phyloP scores from a whole-genome alignment of 2,113 vertebrate genomes.

The Addax nasomaculatus region DNA sequence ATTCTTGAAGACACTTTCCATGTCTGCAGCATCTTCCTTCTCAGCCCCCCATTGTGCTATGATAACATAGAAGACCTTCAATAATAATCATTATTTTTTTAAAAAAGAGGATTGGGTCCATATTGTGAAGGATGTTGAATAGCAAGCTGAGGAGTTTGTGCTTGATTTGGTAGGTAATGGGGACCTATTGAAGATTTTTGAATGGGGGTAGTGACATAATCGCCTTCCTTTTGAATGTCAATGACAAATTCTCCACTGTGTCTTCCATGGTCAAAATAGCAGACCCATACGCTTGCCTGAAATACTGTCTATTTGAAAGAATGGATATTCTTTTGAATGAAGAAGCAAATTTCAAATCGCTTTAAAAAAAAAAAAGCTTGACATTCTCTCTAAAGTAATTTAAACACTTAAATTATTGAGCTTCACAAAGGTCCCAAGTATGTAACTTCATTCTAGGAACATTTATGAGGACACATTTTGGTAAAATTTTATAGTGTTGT shows the following conservation, averaged over 20 bases:
- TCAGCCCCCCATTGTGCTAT: background rate
- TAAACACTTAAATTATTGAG: background rate
- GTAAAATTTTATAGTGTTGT: background rate
- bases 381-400: slow-evolving; percentile 26
- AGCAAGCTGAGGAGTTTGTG: slow-evolving; percentile 46
- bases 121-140: slow-evolving; percentile 53
- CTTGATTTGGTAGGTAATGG: slow-evolving; percentile 61
- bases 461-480: background rate
- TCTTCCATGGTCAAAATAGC: slow-evolving; percentile 52
- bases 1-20: slow-evolving; percentile 39
- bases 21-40: background rate
- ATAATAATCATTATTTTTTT: slow-evolving; percentile 40
- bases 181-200: slow-evolving; percentile 56
- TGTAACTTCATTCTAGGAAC: background rate
- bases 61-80: background rate
- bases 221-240: slow-evolving; percentile 54
- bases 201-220: slow-evolving; percentile 62
- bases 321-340: slow-evolving; percentile 44
- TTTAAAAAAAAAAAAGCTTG: background rate
- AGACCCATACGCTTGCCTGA: slow-evolving; percentile 7
- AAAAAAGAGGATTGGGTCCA: slow-evolving; percentile 24
- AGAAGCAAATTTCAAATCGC: slow-evolving; percentile 32
- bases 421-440: background rate
- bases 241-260: background rate
- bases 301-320: slow-evolving; percentile 52